phyloP scores from a whole-genome alignment of 2,888 invertebrate genomes.

The Drosophila fulvimacula region DNA sequence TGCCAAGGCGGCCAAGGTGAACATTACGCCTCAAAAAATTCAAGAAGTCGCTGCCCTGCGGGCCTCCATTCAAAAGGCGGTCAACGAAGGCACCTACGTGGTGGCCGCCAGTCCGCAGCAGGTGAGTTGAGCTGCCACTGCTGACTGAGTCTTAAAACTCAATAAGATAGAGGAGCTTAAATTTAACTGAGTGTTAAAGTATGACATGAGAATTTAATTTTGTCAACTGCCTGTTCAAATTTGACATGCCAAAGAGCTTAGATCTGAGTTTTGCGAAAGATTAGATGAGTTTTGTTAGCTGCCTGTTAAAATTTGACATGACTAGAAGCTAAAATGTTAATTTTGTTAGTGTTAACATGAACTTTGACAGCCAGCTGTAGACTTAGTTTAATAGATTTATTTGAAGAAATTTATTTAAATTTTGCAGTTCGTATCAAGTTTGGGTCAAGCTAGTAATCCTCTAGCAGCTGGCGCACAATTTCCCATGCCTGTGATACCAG shows the following conservation, averaged over 20 bases:
- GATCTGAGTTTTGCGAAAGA: neutral
- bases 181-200: neutral
- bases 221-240: neutral
- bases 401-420: neutral
- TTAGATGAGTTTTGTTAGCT: neutral
- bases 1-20: constrained; percentile 44
- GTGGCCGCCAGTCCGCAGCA: constrained; percentile 59
- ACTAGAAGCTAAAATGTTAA: neutral
- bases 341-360: neutral
- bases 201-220: neutral
- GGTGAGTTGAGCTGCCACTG: constrained; percentile 44
- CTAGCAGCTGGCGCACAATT: neutral
- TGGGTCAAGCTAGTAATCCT: constrained; percentile 13
- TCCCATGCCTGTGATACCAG: constrained; percentile 16
- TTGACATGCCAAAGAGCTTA: neutral
- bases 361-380: neutral
- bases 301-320: neutral
- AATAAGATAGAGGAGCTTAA: neutral
- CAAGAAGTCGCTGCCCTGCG: constrained; percentile 69
- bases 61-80: constrained; percentile 67
- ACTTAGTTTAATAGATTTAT: neutral
- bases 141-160: neutral
- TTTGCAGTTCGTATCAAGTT: constrained; percentile 38
- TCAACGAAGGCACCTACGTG: constrained; percentile 66
- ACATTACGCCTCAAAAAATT: constrained; percentile 62